Evolutionary conservation across 2,113 vertebrate genomes (phyloP), one percentile per base, ranked within the genome.

Genomic region (Oreochromis spilurus): DNA sequence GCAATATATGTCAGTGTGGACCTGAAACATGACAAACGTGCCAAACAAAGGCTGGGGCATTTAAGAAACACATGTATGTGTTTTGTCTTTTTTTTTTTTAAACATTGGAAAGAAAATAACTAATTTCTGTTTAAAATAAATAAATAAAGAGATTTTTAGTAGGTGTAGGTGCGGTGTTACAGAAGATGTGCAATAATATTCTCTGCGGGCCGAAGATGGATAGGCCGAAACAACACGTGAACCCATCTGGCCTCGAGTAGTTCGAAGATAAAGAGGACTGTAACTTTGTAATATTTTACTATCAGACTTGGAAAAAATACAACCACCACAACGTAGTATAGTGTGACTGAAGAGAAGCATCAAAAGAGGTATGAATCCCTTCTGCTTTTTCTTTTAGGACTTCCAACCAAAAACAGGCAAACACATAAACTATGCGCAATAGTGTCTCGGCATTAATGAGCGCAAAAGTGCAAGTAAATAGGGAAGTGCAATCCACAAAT

Each of bases 281-380:
- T 31, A 50, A 84, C 24, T 77, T 45, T 45, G n/a, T 36, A 50
- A 84, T 67, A 67, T 65, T 17, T 40, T 53, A 12, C n/a, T 26
- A 40, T n/a, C 24, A 9, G n/a, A 3, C n/a, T 8, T n/a, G 6
- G n/a, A 62, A 31, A 45, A 31, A 16, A 57, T 12, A 14, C 16
- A 38, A 29, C 11, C 24, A 12, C 4, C 14, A 29, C 38, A 78
- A 78, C 17, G 2, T 4, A 21, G 24, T 29, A 4, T 12, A 58
- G 24, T 48, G 17, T 11, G 48, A 58, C 2, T 26, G 45, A 43
- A 60, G 3, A 14, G 36, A 48, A 38, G 21, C 13, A 50, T 26
- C 24, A 84, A 77, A 62, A 29, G 31, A 16, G 3, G n/a, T 14
- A 54, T 9, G 36, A 83, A 5, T 17, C 65, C 7, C 50, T 11